These are phyloP conservation scores for Macrotrachela quadricornifera DNA, from an alignment of 1,140 invertebrate species.

Conservation along the genomic window DNA sequence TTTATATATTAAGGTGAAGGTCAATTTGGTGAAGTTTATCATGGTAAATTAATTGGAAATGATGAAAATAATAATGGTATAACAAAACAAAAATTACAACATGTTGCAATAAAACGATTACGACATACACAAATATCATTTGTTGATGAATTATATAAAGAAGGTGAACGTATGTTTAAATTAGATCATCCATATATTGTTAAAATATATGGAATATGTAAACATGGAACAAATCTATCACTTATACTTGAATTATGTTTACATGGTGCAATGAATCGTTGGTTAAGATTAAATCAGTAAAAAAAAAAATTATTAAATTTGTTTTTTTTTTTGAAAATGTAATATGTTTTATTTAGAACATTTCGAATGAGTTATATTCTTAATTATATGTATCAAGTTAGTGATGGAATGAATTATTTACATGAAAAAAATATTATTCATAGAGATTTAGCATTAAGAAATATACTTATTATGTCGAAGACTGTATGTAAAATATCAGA, in stretches of 20 bases:
- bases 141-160: not conserved
- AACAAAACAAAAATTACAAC: too few relatives aligned
- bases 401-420: constrained; percentile 3
- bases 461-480: constrained; percentile 3
- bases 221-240: not conserved
- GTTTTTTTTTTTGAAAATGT: not conserved
- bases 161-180: not conserved
- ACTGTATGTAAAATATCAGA: constrained; percentile 3
- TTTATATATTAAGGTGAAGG: too few relatives aligned
- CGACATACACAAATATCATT: not conserved
- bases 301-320: not conserved
- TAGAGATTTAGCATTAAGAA: constrained; percentile 6
- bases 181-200: not conserved
- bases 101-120: too few relatives aligned
- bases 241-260: not conserved
- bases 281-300: not conserved
- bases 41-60: too few relatives aligned
- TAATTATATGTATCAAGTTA: not conserved
- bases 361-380: not conserved
- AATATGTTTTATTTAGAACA: not conserved
- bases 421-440: constrained; percentile 3
- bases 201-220: not conserved
- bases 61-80: too few relatives aligned
- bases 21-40: too few relatives aligned
- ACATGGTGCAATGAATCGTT: not conserved